Conservation (phyloP, 2,797 vertebrate species). For the Danio tinwini region DNA sequence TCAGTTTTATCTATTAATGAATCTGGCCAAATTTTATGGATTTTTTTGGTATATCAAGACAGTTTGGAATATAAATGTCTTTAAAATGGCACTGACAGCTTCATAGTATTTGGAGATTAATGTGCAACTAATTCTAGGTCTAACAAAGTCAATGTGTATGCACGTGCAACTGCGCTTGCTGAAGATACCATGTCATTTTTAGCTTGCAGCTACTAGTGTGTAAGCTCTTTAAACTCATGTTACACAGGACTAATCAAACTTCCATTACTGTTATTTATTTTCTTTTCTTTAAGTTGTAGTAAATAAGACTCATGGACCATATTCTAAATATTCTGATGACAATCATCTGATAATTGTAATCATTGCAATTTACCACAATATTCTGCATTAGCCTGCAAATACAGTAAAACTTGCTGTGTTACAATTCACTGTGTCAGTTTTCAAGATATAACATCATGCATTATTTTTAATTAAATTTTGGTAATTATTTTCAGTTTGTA, state of each 20-base stretch:
- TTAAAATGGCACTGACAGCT: no score
- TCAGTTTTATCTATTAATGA: no score
- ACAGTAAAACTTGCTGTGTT: not conserved
- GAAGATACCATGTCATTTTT: not conserved
- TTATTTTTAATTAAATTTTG: no score
- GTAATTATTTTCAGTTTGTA: not conserved
- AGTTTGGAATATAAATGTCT: no score
- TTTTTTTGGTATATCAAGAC: no score
- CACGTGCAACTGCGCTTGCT: not conserved
- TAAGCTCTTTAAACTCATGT: not conserved
- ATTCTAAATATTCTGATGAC: not conserved
- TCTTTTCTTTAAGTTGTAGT: no score
- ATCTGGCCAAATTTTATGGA: no score
- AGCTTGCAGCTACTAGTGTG: not conserved
- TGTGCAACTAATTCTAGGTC: no score
- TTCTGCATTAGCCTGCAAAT: not conserved
- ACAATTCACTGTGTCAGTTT: not conserved
- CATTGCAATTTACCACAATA: not conserved
- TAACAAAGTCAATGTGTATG: no score
- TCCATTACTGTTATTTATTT: no score
- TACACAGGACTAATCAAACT: not conserved
- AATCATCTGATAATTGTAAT: conserved; percentile 1
- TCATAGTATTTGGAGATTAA: no score
- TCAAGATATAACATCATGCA: no score
- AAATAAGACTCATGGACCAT: not conserved